Conservation (phyloP, 1,140 invertebrate species). For the Diploscapter pachys region DNA sequence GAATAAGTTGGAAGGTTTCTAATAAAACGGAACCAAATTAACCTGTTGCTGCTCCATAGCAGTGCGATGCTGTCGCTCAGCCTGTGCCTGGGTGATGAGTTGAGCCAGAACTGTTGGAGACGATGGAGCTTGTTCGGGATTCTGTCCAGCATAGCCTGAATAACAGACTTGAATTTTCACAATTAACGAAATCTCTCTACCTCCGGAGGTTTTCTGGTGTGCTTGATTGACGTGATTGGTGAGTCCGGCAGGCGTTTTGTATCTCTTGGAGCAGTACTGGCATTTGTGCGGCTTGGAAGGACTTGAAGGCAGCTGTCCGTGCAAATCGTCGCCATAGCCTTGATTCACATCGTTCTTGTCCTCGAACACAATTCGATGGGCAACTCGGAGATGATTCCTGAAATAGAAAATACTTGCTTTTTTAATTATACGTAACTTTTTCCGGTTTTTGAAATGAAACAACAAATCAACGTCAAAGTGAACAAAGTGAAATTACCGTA, state of each 20-base stretch:
- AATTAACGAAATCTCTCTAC: not conserved
- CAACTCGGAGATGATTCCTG: too few species aligned
- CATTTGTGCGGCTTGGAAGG: constrained; percentile 20
- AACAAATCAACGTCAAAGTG: not conserved
- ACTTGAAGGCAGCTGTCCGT: not conserved
- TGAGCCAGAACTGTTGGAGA: constrained; percentile 10
- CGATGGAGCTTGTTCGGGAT: not conserved
- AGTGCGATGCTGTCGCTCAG: not conserved
- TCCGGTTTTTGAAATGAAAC: not conserved
- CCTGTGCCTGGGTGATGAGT: constrained; percentile 4
- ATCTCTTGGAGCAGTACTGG: constrained; percentile 21
- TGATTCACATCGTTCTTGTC: too few species aligned
- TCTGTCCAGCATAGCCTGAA: not conserved
- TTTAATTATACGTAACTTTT: constrained; percentile 6
- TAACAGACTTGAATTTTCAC: not conserved
- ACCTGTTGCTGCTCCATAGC: not conserved
- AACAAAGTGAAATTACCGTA: constrained; percentile 9
- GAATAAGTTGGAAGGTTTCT: too few species aligned
- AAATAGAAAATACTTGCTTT: too few species aligned
- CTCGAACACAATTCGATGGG: too few species aligned
- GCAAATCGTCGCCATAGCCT: too few species aligned
- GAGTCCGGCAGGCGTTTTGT: constrained; percentile 19
- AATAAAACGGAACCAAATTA: too few species aligned
- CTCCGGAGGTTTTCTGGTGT: constrained; percentile 24
- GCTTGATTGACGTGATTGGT: constrained; percentile 20